Evolutionary conservation across 2,113 vertebrate species (phyloP), one percentile per base, ranked within the genome.

Genomic region (Clarias gariepinus): DNA sequence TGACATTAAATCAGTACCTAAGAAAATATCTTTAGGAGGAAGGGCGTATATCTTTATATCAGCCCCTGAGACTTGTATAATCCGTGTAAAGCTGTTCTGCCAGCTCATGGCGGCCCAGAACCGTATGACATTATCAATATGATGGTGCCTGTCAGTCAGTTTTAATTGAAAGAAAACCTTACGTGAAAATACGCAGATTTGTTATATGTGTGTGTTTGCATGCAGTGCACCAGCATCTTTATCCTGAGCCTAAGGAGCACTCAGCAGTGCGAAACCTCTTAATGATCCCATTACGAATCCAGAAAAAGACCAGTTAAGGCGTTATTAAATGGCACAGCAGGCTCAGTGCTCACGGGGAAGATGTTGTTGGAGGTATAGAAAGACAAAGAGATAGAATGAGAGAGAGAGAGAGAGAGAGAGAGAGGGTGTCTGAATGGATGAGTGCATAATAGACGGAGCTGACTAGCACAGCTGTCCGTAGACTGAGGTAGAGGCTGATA

Each of bases 211-310:
- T 78, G 28, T 76, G 33, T 86, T 47, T 60, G 6, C 19, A 61
- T 33, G 28, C 60, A 81, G 36, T 76, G 79, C 73, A 82, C 16
- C 57, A 60, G 58, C 64, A n/a, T 84, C 77, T 86, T 89, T 84
- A 87, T 79, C 53, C n/a, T 18, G 30, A 87, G 71, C 61, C 47
- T 13, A 55, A 74, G 58, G 86, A 87, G 61, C 64, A 55, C 86
- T 87, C 79, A 71, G 83, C 83, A 82, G 71, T 63, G 73, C 53
- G 55, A 87, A 86, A 78, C 28, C 60, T 84, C 71, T 89, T 87
- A 89, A 89, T 85, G 83, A 85, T 61, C 57, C 85, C 52, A 82
- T 85, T 89, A 82, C 60, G 15, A 85, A n/a, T 64, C 81, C 61
- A 66, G 66, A 69, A 74, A 84, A 81, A 86, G 78, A 76, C 81